Evolutionary conservation across 2,113 vertebrate genomes (phyloP).

Genomic region (Columba livia): DNA sequence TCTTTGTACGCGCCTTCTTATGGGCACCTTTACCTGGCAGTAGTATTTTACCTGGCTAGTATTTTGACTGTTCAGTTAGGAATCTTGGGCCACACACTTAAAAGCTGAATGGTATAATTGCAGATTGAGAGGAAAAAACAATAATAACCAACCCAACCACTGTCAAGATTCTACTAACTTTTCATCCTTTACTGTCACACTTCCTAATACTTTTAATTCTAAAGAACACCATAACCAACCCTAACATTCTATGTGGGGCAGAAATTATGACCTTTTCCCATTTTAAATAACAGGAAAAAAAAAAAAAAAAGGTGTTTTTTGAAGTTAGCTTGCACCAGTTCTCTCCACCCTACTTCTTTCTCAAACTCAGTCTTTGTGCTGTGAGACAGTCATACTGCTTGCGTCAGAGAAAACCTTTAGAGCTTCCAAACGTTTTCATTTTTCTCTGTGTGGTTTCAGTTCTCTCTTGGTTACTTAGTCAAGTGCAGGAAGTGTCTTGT

Average conservation of each 20-base stretch:
- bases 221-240: background rate
- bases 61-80: background rate
- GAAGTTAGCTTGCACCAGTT: background rate
- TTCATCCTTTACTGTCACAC: background rate
- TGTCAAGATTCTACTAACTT: background rate
- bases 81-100: background rate
- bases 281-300: background rate
- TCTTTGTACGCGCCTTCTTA: accelerated
- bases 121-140: accelerated
- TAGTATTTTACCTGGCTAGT: background rate
- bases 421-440: background rate
- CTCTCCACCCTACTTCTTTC: background rate
- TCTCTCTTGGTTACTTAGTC: background rate
- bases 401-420: background rate
- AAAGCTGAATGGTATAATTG: background rate
- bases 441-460: background rate
- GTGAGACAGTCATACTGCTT: background rate
- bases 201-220: background rate
- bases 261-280: background rate
- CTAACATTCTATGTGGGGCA: accelerated
- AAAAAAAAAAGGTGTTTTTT: background rate
- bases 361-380: background rate
- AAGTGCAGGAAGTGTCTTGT: background rate
- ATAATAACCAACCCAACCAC: background rate
- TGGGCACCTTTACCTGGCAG: background rate